Evolutionary conservation across 1,140 invertebrate genomes (phyloP), one percentile per base, ranked within the genome.

Genomic region (Pentalonia nigronervosa): DNA sequence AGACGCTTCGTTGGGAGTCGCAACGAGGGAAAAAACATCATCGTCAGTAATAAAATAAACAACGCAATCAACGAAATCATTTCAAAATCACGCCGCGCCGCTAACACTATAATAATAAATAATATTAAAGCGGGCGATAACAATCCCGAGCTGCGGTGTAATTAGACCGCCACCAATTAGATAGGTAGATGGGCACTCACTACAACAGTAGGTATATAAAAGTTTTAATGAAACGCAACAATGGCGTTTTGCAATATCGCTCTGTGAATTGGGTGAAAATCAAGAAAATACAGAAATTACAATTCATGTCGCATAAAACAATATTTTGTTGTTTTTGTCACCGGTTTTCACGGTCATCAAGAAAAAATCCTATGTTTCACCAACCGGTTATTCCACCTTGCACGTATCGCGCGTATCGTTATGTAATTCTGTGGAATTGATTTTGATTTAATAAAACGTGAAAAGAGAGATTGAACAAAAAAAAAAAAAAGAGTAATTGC

Each of bases 261-360:
- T 7, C n/a, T 48, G n/a, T 53, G 87, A 89, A 89, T 48, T 48
- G 25, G 45, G n/a, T n/a, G n/a, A 36, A 53, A 21, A 53, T 53
- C 45, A 2, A 17, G 47, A 88, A 48, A 50, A 50, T 50, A 20
- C 30, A 17, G 53, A 53, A 89, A 34, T 50, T 36, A 20, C n/a
- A 53, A 36, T 11, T 25, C 20, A 14, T 36, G 21, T 50, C 47
- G 50, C 25, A 48, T 8, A 34, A 36, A 53, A 53, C 34, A 89
- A 53, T 53, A 89, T 53, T 21, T 50, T 23, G n/a, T 76, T 53
- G 21, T 36, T 53, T 50, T 89, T 89, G 87, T 53, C 48, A 36
- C 53, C 87, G 34, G 50, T 89, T 89, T 89, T 89, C 87, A 89
- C 48, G 87, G 87, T 53, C 87, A 53, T 53, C 87, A 20, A 36